These are phyloP conservation scores for Odontamblyopus lacepedii DNA, from an alignment of 2,797 vertebrate species.

Conservation along the genomic window DNA sequence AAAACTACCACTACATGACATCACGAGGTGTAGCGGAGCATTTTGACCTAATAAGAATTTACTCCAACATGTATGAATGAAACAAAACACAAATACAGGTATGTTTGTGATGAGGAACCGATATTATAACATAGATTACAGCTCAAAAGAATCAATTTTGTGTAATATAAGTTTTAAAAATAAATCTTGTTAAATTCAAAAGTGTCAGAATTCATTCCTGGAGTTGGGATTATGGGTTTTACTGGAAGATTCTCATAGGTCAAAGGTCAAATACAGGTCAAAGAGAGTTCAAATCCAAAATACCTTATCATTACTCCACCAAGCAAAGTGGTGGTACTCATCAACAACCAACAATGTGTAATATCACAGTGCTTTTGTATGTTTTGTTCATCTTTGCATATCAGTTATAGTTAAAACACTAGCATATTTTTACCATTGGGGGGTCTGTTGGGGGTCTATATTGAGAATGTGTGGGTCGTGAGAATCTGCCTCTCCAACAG, in stretches of 20 bases:
- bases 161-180: no score
- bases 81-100: no score
- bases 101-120: no score
- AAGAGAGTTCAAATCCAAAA: not conserved
- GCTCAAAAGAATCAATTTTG: no score
- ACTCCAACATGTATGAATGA: no score
- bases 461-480: conserved; percentile 4
- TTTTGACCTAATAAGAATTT: no score
- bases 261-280: conserved; percentile 7
- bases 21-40: no score
- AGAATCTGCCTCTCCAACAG: conserved; percentile 10
- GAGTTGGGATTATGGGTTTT: not conserved
- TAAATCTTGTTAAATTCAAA: no score
- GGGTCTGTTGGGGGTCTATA: not conserved
- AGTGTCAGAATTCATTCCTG: not conserved
- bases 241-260: not conserved
- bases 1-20: no score
- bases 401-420: not conserved
- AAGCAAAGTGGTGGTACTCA: not conserved
- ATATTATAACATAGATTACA: no score
- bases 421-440: not conserved
- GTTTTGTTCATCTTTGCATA: not conserved
- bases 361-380: not conserved
- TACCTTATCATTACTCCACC: not conserved
- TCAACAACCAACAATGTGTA: not conserved